Base-by-base conservation (phyloP, 2,888 invertebrate genomes). In the Coelinius sp. region DNA sequence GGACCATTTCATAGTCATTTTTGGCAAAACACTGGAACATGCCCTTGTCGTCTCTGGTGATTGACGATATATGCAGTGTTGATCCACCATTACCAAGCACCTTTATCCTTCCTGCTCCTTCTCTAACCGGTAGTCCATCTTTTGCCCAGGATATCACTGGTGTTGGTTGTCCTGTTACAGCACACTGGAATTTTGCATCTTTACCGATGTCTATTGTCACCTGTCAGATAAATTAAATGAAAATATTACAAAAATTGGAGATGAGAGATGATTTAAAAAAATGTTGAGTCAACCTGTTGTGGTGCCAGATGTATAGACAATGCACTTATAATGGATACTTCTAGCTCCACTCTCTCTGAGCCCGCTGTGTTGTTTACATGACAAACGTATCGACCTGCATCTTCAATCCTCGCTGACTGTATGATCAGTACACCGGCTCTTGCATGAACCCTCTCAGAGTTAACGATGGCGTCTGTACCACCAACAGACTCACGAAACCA, bases 11-110 rank as follows among this genome's bases (percentile, higher is more conserved):
- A 89, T 93, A 93, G 78, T 94, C 93, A 83, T 95, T 95, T 82
- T 93, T 93, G 5, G 94, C 95, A 80, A 97, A 93, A 86, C 97
- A 97, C 84, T 97, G 97, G 88, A 96, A 97, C 92, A 97, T 94
- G 49, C 97, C 97, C 72, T 94, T 92, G 87, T 97, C 97, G 71
- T 94, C 93, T 79, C 93, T 93, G 78, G 93, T 93, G 64, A 96
- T 90, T 12, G 88, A 84, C 5, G 86, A 84, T 56, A 92, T 88
- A 67, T 83, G 81, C 25, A 89, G 80, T 22, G 81, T 83, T 49
- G 87, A 85, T 5, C 88, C 87, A 38, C 85, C 84, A 70, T 82
- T 84, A 6, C 84, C 85, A 5, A 79, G 80, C 63, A 88, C 84
- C 74, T 86, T 87, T 22, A 84, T 83, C 22, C 87, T 81, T 4